These are phyloP conservation scores for Chrysochloris asiatica DNA, from an alignment of 2,113 vertebrate genomes.

Conservation along the genomic window DNA sequence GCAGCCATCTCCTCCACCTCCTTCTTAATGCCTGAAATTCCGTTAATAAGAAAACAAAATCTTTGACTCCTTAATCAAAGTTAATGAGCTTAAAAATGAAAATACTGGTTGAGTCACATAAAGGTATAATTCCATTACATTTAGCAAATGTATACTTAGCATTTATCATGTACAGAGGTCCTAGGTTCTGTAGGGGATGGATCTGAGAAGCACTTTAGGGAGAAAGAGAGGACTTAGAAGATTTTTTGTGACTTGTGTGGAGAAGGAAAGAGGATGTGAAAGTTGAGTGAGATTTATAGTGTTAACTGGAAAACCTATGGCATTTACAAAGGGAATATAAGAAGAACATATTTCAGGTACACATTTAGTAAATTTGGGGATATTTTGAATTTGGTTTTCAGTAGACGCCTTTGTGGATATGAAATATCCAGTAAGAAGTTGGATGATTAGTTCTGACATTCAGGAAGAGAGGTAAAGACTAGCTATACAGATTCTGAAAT, in stretches of 20 bases:
- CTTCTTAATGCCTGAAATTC: conserved; percentile 17
- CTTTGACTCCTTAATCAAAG: neutral
- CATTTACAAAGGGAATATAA: neutral
- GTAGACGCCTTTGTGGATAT: neutral
- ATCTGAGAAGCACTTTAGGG: neutral
- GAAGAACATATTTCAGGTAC: neutral
- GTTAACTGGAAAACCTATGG: neutral
- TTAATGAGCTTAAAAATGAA: neutral
- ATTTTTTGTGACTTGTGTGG: neutral
- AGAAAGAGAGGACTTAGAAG: neutral
- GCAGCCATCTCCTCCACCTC: neutral
- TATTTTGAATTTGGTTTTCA: conserved; percentile 32
- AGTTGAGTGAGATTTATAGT: neutral
- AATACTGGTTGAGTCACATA: conserved; percentile 20
- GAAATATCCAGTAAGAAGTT: neutral
- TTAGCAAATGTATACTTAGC: neutral
- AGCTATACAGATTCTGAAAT: conserved; percentile 15
- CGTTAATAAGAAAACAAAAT: conserved; percentile 1
- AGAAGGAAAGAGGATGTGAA: neutral
- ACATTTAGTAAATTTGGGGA: neutral
- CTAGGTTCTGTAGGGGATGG: neutral
- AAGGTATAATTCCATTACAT: conserved; percentile 41
- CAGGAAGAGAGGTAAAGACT: neutral
- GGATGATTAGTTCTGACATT: neutral
- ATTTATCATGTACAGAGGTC: neutral